Evolutionary conservation across 1,140 invertebrate species (phyloP), one percentile per base, ranked within the genome.

Genomic region (Papilio helenus): DNA sequence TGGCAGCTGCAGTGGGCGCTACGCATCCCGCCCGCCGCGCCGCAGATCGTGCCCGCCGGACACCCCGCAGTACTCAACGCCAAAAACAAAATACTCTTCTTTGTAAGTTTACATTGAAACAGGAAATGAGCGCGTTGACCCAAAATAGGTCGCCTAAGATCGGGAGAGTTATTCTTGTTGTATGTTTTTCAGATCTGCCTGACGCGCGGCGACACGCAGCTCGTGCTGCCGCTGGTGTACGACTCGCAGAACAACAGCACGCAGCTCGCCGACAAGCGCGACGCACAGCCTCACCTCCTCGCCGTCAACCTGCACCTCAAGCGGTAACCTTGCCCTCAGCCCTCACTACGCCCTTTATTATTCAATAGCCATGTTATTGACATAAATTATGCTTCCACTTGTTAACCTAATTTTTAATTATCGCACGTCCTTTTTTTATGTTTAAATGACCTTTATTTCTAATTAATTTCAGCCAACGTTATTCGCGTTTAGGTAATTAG

Each of bases 1-100:
- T 99, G 98, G 98, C 96, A 96, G 26, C 96, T 99, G 42, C 98
- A 98, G 91, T 98, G 98, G 96, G 98, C 98, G 91, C 95, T 99
- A 83, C 96, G 98, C 42, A 97, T 98, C 82, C 98, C 98, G 74
- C 98, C 98, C 20, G 97, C 97, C 51, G 97, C 97, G 0, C 95
- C 97, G 71, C 97, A 97, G 39, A 97, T 99, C 81, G 97, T 98
- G 72, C 98, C 98, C 3, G 97, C 96, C 73, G 98, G 98, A 18
- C 97, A 97, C 92, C 96, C 98, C 18, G 97, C 97, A 18, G 97
- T 99, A 81, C 95, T 98, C 18, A 96, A 98, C 81, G 97, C 97
- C 77, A 96, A 97, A 81, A 97, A 96, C 87, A 98, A 98, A 94
- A 97, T 99, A 81, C 95, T 99, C 16, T 98, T 99, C 93, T 99